phyloP scores from a whole-genome alignment of 2,888 invertebrate species.

The Diadromus collaris region DNA sequence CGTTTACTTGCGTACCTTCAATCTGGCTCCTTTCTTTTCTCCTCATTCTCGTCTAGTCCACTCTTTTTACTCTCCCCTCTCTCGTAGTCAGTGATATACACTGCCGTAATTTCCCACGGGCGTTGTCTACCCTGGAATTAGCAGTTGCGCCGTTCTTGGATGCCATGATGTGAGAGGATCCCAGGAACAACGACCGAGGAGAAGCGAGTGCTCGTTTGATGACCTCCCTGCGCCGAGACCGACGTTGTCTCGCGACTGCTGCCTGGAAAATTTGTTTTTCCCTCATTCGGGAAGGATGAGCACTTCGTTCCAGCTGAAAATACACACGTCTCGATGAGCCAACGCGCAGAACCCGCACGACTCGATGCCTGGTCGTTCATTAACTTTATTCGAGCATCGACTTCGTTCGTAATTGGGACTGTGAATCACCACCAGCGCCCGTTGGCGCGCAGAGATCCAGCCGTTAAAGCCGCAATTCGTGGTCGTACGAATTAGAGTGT shows the following conservation, averaged over 20 bases:
- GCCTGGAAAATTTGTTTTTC: slow-evolving; percentile 33
- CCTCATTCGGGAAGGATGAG: background rate
- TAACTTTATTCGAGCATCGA: background rate
- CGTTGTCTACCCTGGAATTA: slow-evolving; percentile 71
- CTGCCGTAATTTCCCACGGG: slow-evolving; percentile 75
- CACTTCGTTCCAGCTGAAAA: background rate
- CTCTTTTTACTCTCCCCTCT: slow-evolving; percentile 49
- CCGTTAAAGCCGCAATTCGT: slow-evolving; percentile 1
- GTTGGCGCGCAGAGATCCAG: background rate
- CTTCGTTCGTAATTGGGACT: background rate
- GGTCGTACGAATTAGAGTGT: slow-evolving; percentile 1
- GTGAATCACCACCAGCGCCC: background rate
- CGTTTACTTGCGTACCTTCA: slow-evolving; percentile 13
- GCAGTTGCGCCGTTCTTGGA: slow-evolving; percentile 65
- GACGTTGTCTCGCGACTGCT: slow-evolving; percentile 13
- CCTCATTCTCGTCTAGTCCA: slow-evolving; percentile 36
- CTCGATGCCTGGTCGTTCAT: background rate
- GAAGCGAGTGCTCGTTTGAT: slow-evolving; percentile 22
- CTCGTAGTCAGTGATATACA: slow-evolving; percentile 72
- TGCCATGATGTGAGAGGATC: slow-evolving; percentile 13
- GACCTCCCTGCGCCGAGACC: slow-evolving; percentile 2
- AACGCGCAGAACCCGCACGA: background rate
- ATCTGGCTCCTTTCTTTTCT: slow-evolving; percentile 45
- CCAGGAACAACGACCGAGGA: slow-evolving; percentile 25
- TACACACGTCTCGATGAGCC: background rate